phyloP scores from a whole-genome alignment of 1,140 invertebrate genomes.

The Bombyx mandarina region DNA sequence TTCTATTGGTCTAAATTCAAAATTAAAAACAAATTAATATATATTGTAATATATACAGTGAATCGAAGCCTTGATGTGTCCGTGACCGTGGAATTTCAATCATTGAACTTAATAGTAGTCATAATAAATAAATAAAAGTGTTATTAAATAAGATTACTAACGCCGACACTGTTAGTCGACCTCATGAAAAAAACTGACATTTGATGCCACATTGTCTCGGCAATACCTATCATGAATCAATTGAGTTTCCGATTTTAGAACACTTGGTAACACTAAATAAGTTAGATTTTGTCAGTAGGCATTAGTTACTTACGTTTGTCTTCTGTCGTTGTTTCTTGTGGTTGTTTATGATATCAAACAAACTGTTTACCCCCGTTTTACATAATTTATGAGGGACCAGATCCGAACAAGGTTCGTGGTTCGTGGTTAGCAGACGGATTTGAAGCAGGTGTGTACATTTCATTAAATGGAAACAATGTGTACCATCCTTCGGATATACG shows the following conservation, averaged over 20 bases:
- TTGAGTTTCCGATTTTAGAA: neutral
- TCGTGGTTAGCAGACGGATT: conserved; percentile 2
- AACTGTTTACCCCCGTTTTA: conserved; percentile 2
- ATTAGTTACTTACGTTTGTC: neutral
- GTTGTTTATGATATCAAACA: neutral
- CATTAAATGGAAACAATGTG: conserved; percentile 1
- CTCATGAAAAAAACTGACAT: too few species aligned
- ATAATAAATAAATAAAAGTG: too few species aligned
- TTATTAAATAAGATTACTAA: too few species aligned
- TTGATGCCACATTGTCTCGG: too few species aligned
- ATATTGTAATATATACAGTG: too few species aligned
- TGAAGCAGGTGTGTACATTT: conserved; percentile 4
- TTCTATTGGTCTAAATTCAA: too few species aligned
- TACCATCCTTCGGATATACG: neutral
- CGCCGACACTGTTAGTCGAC: too few species aligned
- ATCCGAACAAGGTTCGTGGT: neutral
- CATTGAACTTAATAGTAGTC: too few species aligned
- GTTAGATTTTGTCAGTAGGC: neutral
- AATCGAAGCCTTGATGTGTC: too few species aligned
- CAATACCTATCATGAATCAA: too few species aligned
- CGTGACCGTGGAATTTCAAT: too few species aligned
- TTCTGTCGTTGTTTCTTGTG: neutral
- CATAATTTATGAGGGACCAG: conserved; percentile 7
- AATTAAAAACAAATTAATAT: too few species aligned
- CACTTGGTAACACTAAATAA: neutral